phyloP scores from a whole-genome alignment of 2,113 vertebrate species.

The Heterotilapia buettikoferi region DNA sequence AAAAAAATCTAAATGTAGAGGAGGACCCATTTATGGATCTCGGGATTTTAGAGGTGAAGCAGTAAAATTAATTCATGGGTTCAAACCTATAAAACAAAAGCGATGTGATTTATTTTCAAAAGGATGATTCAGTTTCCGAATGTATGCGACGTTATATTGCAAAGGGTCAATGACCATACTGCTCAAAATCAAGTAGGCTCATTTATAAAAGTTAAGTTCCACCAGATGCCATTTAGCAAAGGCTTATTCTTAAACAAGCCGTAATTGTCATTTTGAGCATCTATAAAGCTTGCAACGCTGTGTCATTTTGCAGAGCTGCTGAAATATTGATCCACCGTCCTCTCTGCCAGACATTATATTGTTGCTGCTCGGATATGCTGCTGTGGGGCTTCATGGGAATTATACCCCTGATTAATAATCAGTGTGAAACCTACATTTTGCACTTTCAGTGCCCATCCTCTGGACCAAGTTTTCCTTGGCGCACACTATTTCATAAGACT shows the following conservation, averaged over 20 bases:
- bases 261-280: constrained; percentile 53
- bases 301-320: constrained; percentile 78
- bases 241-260: constrained; percentile 24
- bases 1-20: neutral
- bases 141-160: neutral
- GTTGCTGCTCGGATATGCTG: constrained; percentile 85
- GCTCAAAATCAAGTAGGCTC: constrained; percentile 10
- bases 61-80: constrained; percentile 1
- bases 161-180: neutral
- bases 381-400: constrained; percentile 75
- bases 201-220: constrained; percentile 51
- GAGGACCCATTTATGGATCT: neutral
- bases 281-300: constrained; percentile 67
- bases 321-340: constrained; percentile 85
- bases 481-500: neutral
- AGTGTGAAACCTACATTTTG: constrained; percentile 80
- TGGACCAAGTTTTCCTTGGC: neutral
- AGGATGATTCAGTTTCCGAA: constrained; percentile 48
- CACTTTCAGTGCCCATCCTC: neutral
- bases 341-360: constrained; percentile 86
- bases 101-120: constrained; percentile 25
- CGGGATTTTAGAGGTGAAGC: constrained; percentile 3
- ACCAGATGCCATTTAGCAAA: constrained; percentile 39
- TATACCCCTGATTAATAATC: constrained; percentile 86
- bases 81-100: constrained; percentile 13